These are phyloP conservation scores for Origma solitaria DNA, from an alignment of 2,113 vertebrate genomes.

Conservation along the genomic window DNA sequence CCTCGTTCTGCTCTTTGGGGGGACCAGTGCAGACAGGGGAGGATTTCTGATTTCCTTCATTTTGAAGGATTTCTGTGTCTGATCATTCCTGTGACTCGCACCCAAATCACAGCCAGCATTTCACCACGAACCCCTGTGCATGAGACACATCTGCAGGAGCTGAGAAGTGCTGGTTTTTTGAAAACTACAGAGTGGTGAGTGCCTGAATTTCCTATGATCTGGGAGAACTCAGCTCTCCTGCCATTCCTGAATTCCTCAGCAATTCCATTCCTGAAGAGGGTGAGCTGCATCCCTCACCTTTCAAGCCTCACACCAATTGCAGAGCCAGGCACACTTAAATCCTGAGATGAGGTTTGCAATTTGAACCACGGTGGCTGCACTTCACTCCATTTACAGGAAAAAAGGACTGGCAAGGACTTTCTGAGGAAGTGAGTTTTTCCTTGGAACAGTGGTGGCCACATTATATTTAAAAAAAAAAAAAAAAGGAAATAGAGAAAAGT, in stretches of 20 bases:
- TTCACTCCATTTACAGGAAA: neutral
- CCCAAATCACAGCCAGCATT: neutral
- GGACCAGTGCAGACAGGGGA: neutral
- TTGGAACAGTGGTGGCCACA: fast-evolving
- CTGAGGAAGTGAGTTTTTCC: neutral
- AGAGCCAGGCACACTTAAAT: neutral
- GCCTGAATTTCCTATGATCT: neutral
- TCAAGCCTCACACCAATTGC: neutral
- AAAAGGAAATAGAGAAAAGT: neutral
- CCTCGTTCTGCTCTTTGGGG: neutral
- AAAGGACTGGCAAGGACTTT: neutral
- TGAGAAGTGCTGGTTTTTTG: neutral
- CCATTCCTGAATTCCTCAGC: too few relatives aligned
- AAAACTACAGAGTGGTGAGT: neutral
- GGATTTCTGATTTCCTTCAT: too few relatives aligned
- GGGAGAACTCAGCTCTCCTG: neutral
- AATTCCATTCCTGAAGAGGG: neutral
- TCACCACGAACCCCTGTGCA: neutral
- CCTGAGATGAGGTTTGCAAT: neutral
- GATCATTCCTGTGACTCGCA: neutral
- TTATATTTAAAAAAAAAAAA: neutral
- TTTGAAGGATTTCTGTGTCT: neutral
- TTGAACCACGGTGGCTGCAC: neutral
- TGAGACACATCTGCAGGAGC: neutral
- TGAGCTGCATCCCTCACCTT: neutral